Evolutionary conservation across 2,797 vertebrate species (phyloP).

Genomic region (Sebastes matsubarae): DNA sequence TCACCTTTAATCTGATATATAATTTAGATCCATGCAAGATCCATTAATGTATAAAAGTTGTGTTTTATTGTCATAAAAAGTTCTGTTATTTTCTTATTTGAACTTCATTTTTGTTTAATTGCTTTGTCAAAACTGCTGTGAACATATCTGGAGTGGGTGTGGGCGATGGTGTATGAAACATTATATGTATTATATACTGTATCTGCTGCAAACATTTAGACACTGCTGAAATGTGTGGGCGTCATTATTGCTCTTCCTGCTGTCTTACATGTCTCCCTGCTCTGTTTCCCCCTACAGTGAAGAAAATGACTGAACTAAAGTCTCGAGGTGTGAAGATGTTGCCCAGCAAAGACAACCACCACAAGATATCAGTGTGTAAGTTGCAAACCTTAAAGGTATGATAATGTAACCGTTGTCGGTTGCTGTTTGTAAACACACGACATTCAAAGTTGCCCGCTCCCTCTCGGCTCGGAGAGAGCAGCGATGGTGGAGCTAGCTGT

Average conservation of each 20-base stretch:
- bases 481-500: too few species aligned
- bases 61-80: not conserved
- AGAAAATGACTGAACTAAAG: slow-evolving; percentile 98
- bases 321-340: slow-evolving; percentile 98
- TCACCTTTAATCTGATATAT: not conserved
- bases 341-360: slow-evolving; percentile 97
- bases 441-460: not conserved
- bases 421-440: not conserved
- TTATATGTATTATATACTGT: not conserved
- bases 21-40: not conserved
- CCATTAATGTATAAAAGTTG: not conserved
- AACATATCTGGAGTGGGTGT: not conserved
- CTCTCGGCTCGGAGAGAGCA: too few species aligned
- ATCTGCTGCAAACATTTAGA: not conserved
- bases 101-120: not conserved
- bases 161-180: not conserved
- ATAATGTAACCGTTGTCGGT: not conserved
- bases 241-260: not conserved
- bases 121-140: not conserved
- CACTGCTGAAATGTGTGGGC: not conserved
- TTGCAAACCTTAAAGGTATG: slow-evolving; percentile 41
- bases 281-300: slow-evolving; percentile 83
- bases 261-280: not conserved
- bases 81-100: not conserved
- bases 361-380: slow-evolving; percentile 99